Base-by-base conservation (phyloP, 2,888 invertebrate species). In the Tenthredo scrophulariae region DNA sequence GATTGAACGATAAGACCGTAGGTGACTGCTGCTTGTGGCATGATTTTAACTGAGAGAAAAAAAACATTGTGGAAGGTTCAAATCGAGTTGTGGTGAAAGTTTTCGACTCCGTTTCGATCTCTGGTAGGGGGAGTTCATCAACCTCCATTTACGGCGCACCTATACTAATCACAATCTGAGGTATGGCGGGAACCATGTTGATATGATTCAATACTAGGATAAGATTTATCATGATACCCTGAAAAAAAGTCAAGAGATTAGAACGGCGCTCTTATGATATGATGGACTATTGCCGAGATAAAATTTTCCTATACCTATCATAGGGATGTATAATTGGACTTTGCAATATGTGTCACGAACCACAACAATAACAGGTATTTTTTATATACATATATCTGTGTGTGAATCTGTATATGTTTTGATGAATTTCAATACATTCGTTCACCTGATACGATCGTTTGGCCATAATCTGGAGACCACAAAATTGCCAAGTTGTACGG, bases 91-190 rank as follows among this genome's bases (percentile, higher is more conserved):
- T 6, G 74, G 74, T 74, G 74, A 74, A 43, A 74, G 74, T 74
- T 43, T 74, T 74, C 74, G 43, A 43, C 74, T 43, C 43, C 26
- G 18, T 40, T 43, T 74, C 43, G 74, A 40, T 43, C 6, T n/a
- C 43, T 74, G n/a, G 74, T 43, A 43, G 74, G 43, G 74, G 74
- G 22, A 74, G 74, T 74, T 74, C 74, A 74, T 22, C 43, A 43
- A 74, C 74, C 74, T 22, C 22, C 13, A 74, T 26, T 13, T 74
- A 43, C 26, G 10, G 15, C 43, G 67, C 29, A 74, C 40, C 43
- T 43, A 74, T 43, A 22, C 40, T 43, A 22, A 74, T 43, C 10
- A 43, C 74, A 43, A 10, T 18, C n/a, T 22, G 43, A 74, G 13
- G 22, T 43, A 40, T 40, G 74, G 29, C 2, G 74, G 43, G 13